Evolutionary conservation across 2,888 invertebrate species (phyloP).

Genomic region (Acanthococcus lagerstroemiae): DNA sequence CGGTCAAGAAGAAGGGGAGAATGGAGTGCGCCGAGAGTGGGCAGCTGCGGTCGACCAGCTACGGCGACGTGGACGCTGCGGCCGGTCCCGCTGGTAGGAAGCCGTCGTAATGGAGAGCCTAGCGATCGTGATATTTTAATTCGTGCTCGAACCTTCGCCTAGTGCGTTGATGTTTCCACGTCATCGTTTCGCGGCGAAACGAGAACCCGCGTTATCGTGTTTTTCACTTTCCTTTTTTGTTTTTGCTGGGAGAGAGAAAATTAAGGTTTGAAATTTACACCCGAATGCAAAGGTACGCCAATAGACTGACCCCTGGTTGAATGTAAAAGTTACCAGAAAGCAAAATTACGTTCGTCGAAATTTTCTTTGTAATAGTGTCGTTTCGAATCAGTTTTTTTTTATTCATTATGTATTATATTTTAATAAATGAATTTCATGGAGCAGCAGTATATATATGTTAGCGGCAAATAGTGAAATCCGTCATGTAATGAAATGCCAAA

Average conservation of each 20-base stretch:
- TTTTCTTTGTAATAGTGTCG: constrained; percentile 1
- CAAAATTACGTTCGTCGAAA: constrained; percentile 13
- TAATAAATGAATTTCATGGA: constrained; percentile 11
- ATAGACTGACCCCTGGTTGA: constrained; percentile 27
- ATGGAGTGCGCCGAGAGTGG: constrained; percentile 16
- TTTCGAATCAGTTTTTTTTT: constrained; percentile 14
- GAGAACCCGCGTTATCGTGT: constrained; percentile 1
- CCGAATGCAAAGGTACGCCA: constrained; percentile 8
- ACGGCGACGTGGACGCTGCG: neutral
- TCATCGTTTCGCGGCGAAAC: no score
- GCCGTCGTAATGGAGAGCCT: no score
- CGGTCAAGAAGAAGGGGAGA: neutral
- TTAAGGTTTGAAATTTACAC: neutral
- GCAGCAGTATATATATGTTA: no score
- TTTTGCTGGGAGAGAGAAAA: neutral
- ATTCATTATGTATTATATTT: constrained; percentile 3
- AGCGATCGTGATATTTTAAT: neutral
- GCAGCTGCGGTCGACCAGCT: constrained; percentile 1
- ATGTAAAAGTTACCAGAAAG: constrained; percentile 27
- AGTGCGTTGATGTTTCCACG: no score
- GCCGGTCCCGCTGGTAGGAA: neutral
- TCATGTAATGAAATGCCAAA: no score
- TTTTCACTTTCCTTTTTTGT: neutral
- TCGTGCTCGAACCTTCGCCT: no score
- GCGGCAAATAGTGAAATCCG: no score